phyloP scores from a whole-genome alignment of 2,888 invertebrate species.

The Scelioninae gen. 1 region DNA sequence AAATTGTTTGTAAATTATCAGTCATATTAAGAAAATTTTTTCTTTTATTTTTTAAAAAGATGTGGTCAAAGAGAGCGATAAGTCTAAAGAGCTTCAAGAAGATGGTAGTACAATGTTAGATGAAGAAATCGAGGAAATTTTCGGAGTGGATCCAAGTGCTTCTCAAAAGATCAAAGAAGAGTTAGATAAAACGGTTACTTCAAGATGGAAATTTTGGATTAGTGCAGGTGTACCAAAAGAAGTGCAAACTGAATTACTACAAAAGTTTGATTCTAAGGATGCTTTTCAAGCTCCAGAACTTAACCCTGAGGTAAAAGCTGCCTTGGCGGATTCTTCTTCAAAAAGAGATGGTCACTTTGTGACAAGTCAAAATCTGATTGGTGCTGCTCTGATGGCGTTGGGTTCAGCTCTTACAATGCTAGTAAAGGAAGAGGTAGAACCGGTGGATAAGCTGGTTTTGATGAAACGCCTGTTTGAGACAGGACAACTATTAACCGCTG shows the following conservation, averaged over 20 bases:
- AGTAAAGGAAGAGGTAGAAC: slow-evolving; percentile 32
- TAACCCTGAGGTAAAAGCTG: slow-evolving; percentile 45
- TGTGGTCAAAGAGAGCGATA: not conserved
- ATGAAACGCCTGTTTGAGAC: slow-evolving; percentile 25
- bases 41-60: not conserved
- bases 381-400: slow-evolving; percentile 39
- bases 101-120: not conserved
- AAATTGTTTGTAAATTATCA: not conserved
- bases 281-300: slow-evolving; percentile 53
- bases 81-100: not conserved
- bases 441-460: slow-evolving; percentile 16
- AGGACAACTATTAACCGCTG: slow-evolving; percentile 19
- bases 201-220: slow-evolving; percentile 11
- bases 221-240: not conserved
- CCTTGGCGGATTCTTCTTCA: slow-evolving; percentile 17
- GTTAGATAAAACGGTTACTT: not conserved
- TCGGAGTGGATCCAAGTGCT: not conserved
- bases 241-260: not conserved
- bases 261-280: slow-evolving; percentile 17
- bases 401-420: slow-evolving; percentile 48
- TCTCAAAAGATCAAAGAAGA: not conserved
- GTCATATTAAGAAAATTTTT: not conserved
- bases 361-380: slow-evolving; percentile 23
- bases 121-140: not conserved
- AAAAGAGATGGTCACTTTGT: slow-evolving; percentile 40